Evolutionary conservation across 2,113 vertebrate genomes (phyloP).

Genomic region (Monopterus albus): DNA sequence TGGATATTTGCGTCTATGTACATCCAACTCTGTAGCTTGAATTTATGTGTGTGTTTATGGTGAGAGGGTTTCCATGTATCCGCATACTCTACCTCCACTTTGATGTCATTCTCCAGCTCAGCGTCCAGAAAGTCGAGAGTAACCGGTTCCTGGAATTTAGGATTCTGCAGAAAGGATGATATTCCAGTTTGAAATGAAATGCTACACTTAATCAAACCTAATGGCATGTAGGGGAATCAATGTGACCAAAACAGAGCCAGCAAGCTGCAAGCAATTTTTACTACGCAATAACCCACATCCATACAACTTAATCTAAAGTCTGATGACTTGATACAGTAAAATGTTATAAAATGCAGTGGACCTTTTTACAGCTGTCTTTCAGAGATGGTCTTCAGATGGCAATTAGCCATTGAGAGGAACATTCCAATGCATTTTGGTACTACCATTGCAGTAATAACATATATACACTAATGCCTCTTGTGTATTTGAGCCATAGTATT

Average conservation of each 20-base stretch:
- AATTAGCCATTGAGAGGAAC: background rate
- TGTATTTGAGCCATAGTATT: constrained; percentile 10
- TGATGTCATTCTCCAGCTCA: constrained; percentile 95
- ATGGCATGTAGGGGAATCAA: background rate
- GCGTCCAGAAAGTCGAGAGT: constrained; percentile 97
- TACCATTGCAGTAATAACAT: background rate
- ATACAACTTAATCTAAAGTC: constrained; percentile 30
- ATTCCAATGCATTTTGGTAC: background rate
- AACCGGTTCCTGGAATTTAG: constrained; percentile 99
- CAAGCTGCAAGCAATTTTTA: constrained; percentile 11
- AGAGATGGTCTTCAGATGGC: constrained; percentile 35
- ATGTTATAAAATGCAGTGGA: constrained; percentile 32
- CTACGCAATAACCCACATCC: constrained; percentile 17
- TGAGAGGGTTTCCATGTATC: background rate
- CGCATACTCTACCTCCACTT: constrained; percentile 88
- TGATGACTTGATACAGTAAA: constrained; percentile 32
- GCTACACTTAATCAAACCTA: background rate
- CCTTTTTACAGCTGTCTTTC: constrained; percentile 44
- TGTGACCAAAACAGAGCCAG: background rate
- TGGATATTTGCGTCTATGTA: background rate
- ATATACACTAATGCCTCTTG: background rate
- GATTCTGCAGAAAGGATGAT: constrained; percentile 85
- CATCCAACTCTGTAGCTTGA: background rate
- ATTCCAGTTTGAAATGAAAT: constrained; percentile 4
- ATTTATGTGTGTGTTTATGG: constrained; percentile 1